phyloP scores from a whole-genome alignment of 2,888 invertebrate species.

The Calameuta filiformis region DNA sequence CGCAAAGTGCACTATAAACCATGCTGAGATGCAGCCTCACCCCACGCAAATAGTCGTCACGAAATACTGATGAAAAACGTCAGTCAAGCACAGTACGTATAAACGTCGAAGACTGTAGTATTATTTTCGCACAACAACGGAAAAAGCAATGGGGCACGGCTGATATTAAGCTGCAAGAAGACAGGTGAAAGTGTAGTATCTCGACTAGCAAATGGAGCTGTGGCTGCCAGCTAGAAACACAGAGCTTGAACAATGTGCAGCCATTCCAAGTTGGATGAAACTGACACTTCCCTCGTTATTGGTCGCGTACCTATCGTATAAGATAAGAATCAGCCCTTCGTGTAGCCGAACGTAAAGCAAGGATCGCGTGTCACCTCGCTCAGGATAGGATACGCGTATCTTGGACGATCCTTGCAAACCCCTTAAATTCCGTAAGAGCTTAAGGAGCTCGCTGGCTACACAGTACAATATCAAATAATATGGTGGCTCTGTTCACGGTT shows the following conservation, averaged over 20 bases:
- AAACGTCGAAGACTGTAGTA: background rate
- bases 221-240: conserved; percentile 26
- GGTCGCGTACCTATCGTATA: conserved; percentile 26
- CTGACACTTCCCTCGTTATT: conserved; percentile 48
- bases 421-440: conserved; percentile 5
- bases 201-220: conserved; percentile 32
- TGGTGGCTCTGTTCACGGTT: conserved; percentile 53
- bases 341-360: background rate
- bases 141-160: background rate
- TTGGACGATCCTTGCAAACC: background rate
- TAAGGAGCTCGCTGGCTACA: conserved; percentile 29
- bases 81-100: background rate
- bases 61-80: background rate
- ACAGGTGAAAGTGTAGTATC: conserved; percentile 41
- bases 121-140: background rate
- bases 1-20: background rate
- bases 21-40: conserved; percentile 29
- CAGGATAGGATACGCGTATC: background rate
- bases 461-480: conserved; percentile 51
- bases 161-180: background rate
- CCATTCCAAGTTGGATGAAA: conserved; percentile 47
- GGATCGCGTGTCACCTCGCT: background rate
- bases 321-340: background rate
- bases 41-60: conserved; percentile 16
- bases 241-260: conserved; percentile 44